Evolutionary conservation across 2,888 invertebrate genomes (phyloP).

Genomic region (Epiperipatus broadwayi): DNA sequence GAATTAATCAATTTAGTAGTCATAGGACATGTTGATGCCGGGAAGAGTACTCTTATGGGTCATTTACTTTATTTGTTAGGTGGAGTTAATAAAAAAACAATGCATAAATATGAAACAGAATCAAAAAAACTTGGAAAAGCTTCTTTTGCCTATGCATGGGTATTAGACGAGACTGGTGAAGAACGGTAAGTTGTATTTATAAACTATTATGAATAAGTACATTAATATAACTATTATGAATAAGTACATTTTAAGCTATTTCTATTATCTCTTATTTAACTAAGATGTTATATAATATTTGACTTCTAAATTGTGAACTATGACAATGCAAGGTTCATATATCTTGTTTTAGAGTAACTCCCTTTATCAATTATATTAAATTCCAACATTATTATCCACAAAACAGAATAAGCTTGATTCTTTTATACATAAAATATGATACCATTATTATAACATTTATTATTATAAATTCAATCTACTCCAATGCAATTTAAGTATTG

Average conservation of each 20-base stretch:
- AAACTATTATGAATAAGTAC: conserved; percentile 4
- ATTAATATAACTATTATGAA: background rate
- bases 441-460: too few species aligned
- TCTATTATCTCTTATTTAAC: background rate
- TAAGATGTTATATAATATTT: background rate
- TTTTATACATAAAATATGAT: too few species aligned
- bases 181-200: conserved; percentile 41
- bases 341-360: too few species aligned
- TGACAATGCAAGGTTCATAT: too few species aligned
- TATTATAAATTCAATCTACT: too few species aligned
- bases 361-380: too few species aligned
- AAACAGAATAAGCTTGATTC: too few species aligned
- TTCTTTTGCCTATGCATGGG: conserved; percentile 97
- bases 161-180: conserved; percentile 93
- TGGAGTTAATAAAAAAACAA: conserved; percentile 60
- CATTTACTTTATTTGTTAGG: conserved; percentile 62
- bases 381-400: too few species aligned
- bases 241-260: background rate
- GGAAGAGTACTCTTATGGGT: conserved; percentile 93
- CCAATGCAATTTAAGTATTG: too few species aligned
- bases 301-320: too few species aligned
- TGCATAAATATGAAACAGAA: conserved; percentile 95
- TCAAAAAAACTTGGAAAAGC: conserved; percentile 92
- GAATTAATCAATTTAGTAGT: conserved; percentile 76
- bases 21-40: conserved; percentile 90